Evolutionary conservation across 2,797 vertebrate species (phyloP), one percentile per base, ranked within the genome.

Genomic region (Semaprochilodus insignis): DNA sequence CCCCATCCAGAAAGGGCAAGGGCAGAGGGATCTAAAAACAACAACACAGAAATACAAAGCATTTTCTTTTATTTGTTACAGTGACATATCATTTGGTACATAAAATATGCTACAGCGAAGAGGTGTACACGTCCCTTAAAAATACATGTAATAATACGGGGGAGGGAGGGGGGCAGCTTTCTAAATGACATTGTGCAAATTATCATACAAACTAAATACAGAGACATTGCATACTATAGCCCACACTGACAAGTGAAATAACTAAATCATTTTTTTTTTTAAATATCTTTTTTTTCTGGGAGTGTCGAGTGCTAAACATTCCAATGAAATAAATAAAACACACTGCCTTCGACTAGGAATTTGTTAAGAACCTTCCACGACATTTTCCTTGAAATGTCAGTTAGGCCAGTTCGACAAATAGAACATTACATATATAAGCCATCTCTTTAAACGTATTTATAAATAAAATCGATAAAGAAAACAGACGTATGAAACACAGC

Each of bases 51-150:
- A 93, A 94, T 96, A 97, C 95, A 97, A 98, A 97, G 91, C 94
- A 95, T 92, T 92, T 91, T 88, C 55, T 95, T 94, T 91, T 91
- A 94, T 95, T 96, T 97, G 96, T 97, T 97, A 95, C 96, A 96
- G 96, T 95, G 96, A 97, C 92, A 95, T 95, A 95, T 94, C 90
- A 93, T 93, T 96, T 95, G 92, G 96, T 97, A 97, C 96, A 97
- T 96, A 97, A 97, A 98, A 96, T 96, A 94, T 96, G 96, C 96
- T 97, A 97, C 95, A 95, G 97, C 95, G 96, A 97, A 97, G 94
- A 95, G 95, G 94, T 92, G 92, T 91, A 95, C 95, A 95, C 91
- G 94, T 96, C 93, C 94, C 94, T 97, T 96, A 95, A 95, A 97
- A 96, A 91, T 94, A 95, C 91, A 95, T 91, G 94, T 95, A 96